Conservation (phyloP, 2,888 invertebrate genomes). For the Actias luna region DNA sequence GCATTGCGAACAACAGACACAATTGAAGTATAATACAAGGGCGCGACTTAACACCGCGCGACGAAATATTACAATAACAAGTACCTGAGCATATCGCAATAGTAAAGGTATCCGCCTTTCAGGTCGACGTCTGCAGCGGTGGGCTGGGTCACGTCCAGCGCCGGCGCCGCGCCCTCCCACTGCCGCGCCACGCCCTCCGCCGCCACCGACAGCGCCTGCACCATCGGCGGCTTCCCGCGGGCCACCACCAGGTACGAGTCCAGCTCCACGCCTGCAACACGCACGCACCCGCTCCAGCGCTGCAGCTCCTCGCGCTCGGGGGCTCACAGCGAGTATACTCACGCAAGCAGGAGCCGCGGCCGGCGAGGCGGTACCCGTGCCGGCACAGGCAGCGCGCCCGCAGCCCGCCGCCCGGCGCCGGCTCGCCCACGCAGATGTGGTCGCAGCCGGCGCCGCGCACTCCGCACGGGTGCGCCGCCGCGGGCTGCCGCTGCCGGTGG, state of each 20-base stretch:
- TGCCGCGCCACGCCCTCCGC: slow-evolving; percentile 50
- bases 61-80: too few species aligned
- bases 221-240: slow-evolving; percentile 83
- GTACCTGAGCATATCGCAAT: slow-evolving; percentile 78
- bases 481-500: slow-evolving; percentile 89
- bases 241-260: slow-evolving; percentile 82
- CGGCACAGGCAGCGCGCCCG: slow-evolving; percentile 86
- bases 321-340: slow-evolving; percentile 42
- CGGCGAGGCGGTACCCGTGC: slow-evolving; percentile 85
- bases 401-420: slow-evolving; percentile 57
- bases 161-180: slow-evolving; percentile 87
- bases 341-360: slow-evolving; percentile 83
- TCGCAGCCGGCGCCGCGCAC: slow-evolving; percentile 86
- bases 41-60: too few species aligned
- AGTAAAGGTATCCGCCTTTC: slow-evolving; percentile 82
- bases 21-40: too few species aligned
- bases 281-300: not conserved
- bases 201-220: slow-evolving; percentile 83
- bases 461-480: slow-evolving; percentile 85
- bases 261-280: slow-evolving; percentile 73
- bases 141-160: slow-evolving; percentile 84
- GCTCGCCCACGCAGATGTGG: slow-evolving; percentile 87
- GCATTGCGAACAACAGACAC: too few species aligned
- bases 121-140: slow-evolving; percentile 87
- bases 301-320: slow-evolving; percentile 33